Percentiles rank a stretch among this genome's conserved stretches.
These are phyloP conservation scores for Sylvietta virens DNA, from an alignment of 2,113 vertebrate genomes.

Conservation along the genomic window DNA sequence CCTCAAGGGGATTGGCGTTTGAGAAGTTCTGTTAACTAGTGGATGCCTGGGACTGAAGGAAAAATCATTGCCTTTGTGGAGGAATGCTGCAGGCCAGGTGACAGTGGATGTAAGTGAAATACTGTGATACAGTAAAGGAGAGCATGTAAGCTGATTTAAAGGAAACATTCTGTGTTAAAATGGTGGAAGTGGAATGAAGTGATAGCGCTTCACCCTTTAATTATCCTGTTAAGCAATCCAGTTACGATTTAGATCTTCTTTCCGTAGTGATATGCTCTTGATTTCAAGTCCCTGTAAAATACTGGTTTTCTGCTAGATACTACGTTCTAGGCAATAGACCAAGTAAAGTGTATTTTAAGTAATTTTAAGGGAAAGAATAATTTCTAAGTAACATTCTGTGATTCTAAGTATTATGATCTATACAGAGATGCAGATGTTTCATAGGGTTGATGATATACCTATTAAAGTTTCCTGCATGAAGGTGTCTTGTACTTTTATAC, in stretches of 20 bases:
- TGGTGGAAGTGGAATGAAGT: background rate
- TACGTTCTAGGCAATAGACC: background rate
- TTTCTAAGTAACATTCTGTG: background rate
- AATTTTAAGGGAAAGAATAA: background rate
- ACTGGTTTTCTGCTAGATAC: background rate
- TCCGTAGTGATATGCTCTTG: background rate
- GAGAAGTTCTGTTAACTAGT: constrained; percentile 66
- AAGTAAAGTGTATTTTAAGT: background rate
- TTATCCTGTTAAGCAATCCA: background rate
- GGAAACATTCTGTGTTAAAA: background rate
- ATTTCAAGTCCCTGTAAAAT: background rate
- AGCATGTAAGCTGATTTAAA: background rate
- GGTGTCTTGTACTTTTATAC: constrained; percentile 52
- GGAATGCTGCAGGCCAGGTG: constrained; percentile 33
- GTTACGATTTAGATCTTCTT: background rate
- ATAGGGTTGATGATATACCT: background rate
- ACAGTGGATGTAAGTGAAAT: constrained; percentile 61
- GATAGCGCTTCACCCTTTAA: background rate
- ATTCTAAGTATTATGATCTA: background rate
- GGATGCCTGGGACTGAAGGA: constrained; percentile 61
- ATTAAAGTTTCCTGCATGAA: constrained; percentile 23
- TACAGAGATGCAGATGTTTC: background rate
- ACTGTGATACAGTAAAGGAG: background rate
- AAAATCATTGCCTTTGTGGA: constrained; percentile 57
- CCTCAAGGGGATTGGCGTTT: constrained; percentile 44